Evolutionary conservation across 2,797 vertebrate genomes (phyloP).

Genomic region (Geotrypetes seraphini): DNA sequence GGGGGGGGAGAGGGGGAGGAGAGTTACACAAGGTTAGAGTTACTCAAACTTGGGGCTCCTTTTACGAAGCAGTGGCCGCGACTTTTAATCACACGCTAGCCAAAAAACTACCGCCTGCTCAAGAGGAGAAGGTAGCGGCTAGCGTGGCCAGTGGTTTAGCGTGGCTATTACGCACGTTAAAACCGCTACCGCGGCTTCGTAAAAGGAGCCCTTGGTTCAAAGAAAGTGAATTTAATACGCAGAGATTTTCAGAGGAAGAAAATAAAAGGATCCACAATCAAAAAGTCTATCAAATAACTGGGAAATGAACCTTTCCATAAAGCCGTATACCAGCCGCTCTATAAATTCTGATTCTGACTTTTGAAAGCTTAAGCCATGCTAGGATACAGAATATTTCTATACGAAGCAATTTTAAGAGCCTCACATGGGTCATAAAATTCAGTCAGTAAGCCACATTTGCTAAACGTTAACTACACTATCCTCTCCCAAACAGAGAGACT

Average conservation of each 20-base stretch:
- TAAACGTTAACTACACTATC: slow-evolving; percentile 36
- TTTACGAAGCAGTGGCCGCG: no score
- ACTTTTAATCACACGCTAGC: no score
- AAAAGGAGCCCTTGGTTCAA: background rate
- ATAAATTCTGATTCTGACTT: slow-evolving; percentile 17
- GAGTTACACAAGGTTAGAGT: slow-evolving; percentile 1
- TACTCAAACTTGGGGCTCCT: background rate
- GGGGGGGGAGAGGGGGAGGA: no score
- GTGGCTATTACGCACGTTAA: no score
- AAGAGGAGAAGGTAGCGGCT: no score
- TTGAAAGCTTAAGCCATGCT: no score
- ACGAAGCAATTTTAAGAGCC: slow-evolving; percentile 23
- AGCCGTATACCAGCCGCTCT: slow-evolving; percentile 18
- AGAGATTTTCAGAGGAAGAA: background rate
- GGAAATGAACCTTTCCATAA: slow-evolving; percentile 14
- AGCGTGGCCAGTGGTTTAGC: no score
- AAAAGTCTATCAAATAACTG: slow-evolving; percentile 4
- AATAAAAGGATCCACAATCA: background rate
- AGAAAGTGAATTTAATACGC: background rate
- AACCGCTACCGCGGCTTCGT: no score
- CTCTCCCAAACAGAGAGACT: slow-evolving; percentile 23
- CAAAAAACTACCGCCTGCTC: no score
- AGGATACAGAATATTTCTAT: slow-evolving; percentile 24
- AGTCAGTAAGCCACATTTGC: slow-evolving; percentile 28
- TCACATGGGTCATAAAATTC: slow-evolving; percentile 21